A percentile compares a stretch with the other conserved stretches of the same genome.
These are phyloP conservation scores for Notolepis coatsorum DNA, from an alignment of 2,797 vertebrate species.

Conservation along the genomic window DNA sequence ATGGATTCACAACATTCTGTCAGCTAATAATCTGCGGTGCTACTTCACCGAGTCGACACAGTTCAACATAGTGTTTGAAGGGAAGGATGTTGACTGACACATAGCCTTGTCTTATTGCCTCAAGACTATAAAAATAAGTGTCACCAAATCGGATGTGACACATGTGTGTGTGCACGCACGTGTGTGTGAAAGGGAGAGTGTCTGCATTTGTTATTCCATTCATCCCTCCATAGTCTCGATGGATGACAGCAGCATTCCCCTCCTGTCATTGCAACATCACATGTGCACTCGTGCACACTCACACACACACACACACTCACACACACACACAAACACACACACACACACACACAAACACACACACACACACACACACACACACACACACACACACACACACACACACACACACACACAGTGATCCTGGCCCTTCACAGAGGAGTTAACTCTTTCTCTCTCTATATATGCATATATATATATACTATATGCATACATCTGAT, in stretches of 20 bases:
- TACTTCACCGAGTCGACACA: background rate
- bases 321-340: no score
- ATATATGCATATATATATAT: no score
- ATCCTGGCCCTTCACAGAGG: constrained; percentile 36
- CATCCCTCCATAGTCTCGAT: constrained; percentile 61
- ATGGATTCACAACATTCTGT: constrained; percentile 24
- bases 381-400: no score
- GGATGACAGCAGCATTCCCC: constrained; percentile 59
- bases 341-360: no score
- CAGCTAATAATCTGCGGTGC: constrained; percentile 20
- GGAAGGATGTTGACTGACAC: constrained; percentile 26
- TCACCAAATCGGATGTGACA: background rate
- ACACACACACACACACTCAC: no score
- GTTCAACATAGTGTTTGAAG: constrained; percentile 9
- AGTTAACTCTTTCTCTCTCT: constrained; percentile 4
- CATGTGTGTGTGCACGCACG: background rate
- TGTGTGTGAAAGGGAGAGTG: constrained; percentile 7
- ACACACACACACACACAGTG: constrained; percentile 1
- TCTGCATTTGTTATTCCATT: constrained; percentile 66
- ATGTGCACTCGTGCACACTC: background rate
- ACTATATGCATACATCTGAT: no score
- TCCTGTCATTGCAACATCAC: constrained; percentile 36
- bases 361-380: no score
- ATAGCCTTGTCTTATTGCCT: constrained; percentile 43
- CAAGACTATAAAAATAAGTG: constrained; percentile 21